These are phyloP conservation scores for Aplidium turbinatum DNA, from an alignment of 23 tunicate species.

Conservation along the genomic window DNA sequence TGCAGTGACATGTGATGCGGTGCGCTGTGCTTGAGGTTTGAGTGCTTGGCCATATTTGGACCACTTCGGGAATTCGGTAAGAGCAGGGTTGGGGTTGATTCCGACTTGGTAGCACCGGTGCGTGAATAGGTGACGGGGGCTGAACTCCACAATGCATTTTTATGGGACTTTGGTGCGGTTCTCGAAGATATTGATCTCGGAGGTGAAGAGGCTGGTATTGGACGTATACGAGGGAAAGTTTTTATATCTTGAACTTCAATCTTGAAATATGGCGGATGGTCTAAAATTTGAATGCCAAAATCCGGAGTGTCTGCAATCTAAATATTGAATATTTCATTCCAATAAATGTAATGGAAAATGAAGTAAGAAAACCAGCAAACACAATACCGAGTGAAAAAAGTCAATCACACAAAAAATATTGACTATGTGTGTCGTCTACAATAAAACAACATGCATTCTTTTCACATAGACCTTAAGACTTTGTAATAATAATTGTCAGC, in stretches of 20 bases:
- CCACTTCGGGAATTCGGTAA: not conserved
- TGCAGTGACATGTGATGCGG: constrained; percentile 44
- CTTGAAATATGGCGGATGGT: constrained; percentile 21
- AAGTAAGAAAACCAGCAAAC: too few species aligned
- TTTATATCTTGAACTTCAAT: constrained; percentile 2
- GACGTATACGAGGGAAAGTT: not conserved
- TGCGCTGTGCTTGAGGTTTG: not conserved
- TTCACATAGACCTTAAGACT: too few species aligned
- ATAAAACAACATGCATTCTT: too few species aligned
- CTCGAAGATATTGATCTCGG: constrained; percentile 4
- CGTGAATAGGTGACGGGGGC: constrained; percentile 16
- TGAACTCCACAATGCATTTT: constrained; percentile 6
- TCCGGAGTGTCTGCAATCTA: constrained; percentile 22
- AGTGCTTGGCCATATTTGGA: not conserved
- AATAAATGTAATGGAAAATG: too few species aligned
- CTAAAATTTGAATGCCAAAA: constrained; percentile 25
- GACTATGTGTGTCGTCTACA: too few species aligned
- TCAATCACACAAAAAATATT: too few species aligned
- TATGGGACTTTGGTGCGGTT: not conserved
- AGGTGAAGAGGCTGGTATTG: constrained; percentile 2
- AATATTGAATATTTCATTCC: too few species aligned
- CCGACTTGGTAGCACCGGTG: constrained; percentile 1
- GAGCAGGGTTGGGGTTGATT: not conserved
- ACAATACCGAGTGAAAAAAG: too few species aligned
- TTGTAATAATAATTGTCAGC: too few species aligned